Percentiles rank a stretch among this genome's conserved stretches.
Evolutionary conservation across 2,113 vertebrate species (phyloP).

Genomic region (Chiloscyllium plagiosum): DNA sequence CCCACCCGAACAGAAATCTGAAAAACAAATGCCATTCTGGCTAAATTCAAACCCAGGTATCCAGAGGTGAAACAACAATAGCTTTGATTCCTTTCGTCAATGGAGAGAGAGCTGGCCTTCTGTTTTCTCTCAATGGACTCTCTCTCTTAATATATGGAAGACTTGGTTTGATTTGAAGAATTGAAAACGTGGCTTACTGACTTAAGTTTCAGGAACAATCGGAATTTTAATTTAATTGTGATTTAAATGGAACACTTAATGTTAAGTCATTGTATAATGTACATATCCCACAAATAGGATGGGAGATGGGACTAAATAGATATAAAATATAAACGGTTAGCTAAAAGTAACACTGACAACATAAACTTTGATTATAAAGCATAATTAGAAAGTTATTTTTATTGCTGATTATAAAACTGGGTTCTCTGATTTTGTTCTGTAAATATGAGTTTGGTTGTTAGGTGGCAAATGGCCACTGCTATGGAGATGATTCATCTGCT

Average conservation of each 20-base stretch:
- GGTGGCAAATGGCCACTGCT: too few relatives aligned
- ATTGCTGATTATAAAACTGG: background rate
- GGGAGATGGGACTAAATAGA: background rate
- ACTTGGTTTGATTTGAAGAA: background rate
- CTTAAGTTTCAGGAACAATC: background rate
- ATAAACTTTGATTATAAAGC: too few relatives aligned
- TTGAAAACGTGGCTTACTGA: background rate
- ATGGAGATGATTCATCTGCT: too few relatives aligned
- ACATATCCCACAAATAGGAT: too few relatives aligned
- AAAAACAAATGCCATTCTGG: background rate
- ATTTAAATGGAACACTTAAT: background rate
- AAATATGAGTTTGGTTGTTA: too few relatives aligned
- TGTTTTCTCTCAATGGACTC: background rate
- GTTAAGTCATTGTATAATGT: too few relatives aligned
- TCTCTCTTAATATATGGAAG: background rate
- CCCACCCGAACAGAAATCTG: background rate
- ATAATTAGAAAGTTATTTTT: background rate
- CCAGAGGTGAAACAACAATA: background rate
- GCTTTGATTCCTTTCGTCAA: background rate
- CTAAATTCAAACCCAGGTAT: background rate
- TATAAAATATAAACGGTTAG: background rate
- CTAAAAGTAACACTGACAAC: background rate
- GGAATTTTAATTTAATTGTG: background rate
- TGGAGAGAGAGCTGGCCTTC: background rate
- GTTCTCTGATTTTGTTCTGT: too few relatives aligned